These are phyloP conservation scores for Harpagoxenus sublaevis DNA, from an alignment of 2,888 invertebrate species.

Conservation along the genomic window DNA sequence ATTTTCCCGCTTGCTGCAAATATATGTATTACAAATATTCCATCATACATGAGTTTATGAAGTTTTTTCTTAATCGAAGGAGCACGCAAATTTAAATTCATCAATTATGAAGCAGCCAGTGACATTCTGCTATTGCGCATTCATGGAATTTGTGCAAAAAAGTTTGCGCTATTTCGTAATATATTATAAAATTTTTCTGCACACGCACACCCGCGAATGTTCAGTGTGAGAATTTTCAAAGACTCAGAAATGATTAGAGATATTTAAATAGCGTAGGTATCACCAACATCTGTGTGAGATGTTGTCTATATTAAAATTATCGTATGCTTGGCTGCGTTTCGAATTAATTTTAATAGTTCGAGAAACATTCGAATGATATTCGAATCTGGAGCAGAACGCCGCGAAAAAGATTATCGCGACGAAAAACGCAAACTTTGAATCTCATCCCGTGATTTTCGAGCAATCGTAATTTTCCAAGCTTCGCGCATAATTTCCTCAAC, in stretches of 20 bases:
- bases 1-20: background rate
- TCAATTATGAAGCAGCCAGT: background rate
- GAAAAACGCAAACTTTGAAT: background rate
- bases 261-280: background rate
- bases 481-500: background rate
- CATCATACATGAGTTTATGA: background rate
- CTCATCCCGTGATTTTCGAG: background rate
- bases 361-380: background rate
- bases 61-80: background rate
- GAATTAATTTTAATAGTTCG: background rate
- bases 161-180: background rate
- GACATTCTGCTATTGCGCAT: background rate
- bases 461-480: background rate
- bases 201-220: background rate
- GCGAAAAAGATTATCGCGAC: background rate
- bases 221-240: background rate
- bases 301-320: background rate
- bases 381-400: background rate
- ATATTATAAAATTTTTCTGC: background rate
- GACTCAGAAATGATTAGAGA: background rate
- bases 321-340: no score
- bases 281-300: background rate
- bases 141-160: background rate
- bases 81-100: background rate
- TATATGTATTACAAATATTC: no score